These are phyloP conservation scores for Oreortyx pictus DNA, from an alignment of 2,797 vertebrate species.

Conservation along the genomic window DNA sequence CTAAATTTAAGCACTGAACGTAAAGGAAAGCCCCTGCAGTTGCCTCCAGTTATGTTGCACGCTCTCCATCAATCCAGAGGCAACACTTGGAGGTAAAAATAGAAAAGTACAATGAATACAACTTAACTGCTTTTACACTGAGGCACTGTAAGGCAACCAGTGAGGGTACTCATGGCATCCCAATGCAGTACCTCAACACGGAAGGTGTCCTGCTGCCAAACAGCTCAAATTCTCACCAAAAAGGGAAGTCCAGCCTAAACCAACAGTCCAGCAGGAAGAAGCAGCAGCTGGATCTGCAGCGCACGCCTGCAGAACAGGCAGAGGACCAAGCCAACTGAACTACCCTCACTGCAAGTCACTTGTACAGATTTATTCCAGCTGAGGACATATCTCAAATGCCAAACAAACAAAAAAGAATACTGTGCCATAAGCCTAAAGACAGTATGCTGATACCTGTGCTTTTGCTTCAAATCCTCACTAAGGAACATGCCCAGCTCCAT, in stretches of 20 bases:
- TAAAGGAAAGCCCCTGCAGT: neutral
- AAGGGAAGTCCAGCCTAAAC: neutral
- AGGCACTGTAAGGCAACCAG: neutral
- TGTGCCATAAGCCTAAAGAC: neutral
- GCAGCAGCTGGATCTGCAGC: neutral
- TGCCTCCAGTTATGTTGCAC: neutral
- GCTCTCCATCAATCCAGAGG: neutral
- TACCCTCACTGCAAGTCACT: fast-evolving
- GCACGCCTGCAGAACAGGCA: neutral
- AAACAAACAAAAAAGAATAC: neutral
- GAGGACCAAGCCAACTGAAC: neutral
- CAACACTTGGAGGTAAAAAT: neutral
- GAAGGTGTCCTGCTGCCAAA: neutral
- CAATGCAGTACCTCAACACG: neutral
- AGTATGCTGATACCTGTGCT: neutral
- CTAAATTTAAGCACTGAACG: neutral
- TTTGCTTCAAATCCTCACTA: neutral
- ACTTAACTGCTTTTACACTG: neutral
- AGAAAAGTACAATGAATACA: neutral
- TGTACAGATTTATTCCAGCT: neutral
- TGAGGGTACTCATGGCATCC: neutral
- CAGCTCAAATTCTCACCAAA: neutral
- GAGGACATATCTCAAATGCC: neutral
- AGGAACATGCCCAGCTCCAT: neutral
- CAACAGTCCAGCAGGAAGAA: neutral